Evolutionary conservation across 2,888 invertebrate species (phyloP), one percentile per base, ranked within the genome.

Genomic region (Electrophaes corylata): DNA sequence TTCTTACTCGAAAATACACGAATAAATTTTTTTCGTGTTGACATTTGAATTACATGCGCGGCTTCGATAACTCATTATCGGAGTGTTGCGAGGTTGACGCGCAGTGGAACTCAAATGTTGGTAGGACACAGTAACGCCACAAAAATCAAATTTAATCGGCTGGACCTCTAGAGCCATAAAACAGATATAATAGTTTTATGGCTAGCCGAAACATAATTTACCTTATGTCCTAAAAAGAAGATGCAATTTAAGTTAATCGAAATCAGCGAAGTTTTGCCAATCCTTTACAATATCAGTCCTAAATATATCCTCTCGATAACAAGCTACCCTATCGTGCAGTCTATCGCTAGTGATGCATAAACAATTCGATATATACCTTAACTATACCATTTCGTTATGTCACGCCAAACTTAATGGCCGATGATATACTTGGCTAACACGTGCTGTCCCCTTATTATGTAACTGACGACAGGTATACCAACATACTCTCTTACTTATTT

Each of bases 221-320:
- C 29, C 11, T 40, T 48, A 37, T 43, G 37, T 1, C n/a, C 0
- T 18, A 3, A 35, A 18, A 1, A 29, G 3, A 19, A 40, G 29
- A 19, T 39, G n/a, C 12, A 49, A 3, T 20, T 41, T 33, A 10
- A 10, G 3, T 14, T 20, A 40, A 58, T 59, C 58, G 52, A 59
- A 41, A 61, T 46, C 47, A 52, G 49, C 52, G 53, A 59, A 49
- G 48, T 20, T 54, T 53, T 26, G 16, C 37, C 37, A 37, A 16
- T 10, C 37, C 51, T 59, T 62, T 47, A 57, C 53, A 54, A 56
- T 59, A 66, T 64, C 66, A 64, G 66, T 66, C 62, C 66, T 64
- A 62, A 58, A 55, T 5, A 63, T 46, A 58, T 33, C 40, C 52
- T 58, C 44, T 48, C 39, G n/a, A 43, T 33, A 64, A 47, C 40